phyloP scores from a whole-genome alignment of 1,140 invertebrate genomes.

The Liolophura sinensis region DNA sequence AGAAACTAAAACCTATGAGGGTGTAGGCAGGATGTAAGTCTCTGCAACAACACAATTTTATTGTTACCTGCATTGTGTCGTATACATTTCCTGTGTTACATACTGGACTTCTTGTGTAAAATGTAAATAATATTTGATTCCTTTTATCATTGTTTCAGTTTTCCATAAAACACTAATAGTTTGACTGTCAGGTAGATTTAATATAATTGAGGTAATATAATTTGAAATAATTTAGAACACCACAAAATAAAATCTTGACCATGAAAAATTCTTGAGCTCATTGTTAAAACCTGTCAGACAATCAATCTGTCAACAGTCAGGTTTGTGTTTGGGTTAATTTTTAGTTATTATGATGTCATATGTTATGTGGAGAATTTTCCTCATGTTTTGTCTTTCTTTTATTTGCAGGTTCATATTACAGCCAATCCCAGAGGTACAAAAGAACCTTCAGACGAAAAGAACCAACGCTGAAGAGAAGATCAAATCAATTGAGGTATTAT shows the following conservation, averaged over 20 bases:
- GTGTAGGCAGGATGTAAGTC: conserved; percentile 75
- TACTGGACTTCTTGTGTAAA: not conserved
- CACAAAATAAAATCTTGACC: not conserved
- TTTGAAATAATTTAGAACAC: too few species aligned
- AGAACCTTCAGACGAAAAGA: conserved; percentile 68
- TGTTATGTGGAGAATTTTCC: not conserved
- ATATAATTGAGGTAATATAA: not conserved
- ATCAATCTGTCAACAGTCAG: not conserved
- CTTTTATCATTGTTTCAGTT: not conserved
- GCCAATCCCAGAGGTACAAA: conserved; percentile 68
- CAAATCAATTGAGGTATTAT: conserved; percentile 68
- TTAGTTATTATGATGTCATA: not conserved
- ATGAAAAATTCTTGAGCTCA: not conserved
- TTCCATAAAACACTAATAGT: not conserved
- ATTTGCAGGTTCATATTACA: conserved; percentile 71
- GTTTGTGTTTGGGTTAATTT: not conserved
- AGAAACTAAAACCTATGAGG: conserved; percentile 74
- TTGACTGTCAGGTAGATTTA: not conserved
- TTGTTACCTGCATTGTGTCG: not conserved
- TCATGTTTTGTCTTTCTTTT: conserved; percentile 10
- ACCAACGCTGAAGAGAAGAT: conserved; percentile 71
- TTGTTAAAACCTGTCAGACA: not conserved
- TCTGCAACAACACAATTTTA: not conserved
- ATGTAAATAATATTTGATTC: not conserved
- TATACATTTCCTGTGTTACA: conserved; percentile 1